Percentiles rank a stretch among this genome's conserved stretches.
Conservation (phyloP, 2,113 vertebrate species). For the Gambusia affinis region DNA sequence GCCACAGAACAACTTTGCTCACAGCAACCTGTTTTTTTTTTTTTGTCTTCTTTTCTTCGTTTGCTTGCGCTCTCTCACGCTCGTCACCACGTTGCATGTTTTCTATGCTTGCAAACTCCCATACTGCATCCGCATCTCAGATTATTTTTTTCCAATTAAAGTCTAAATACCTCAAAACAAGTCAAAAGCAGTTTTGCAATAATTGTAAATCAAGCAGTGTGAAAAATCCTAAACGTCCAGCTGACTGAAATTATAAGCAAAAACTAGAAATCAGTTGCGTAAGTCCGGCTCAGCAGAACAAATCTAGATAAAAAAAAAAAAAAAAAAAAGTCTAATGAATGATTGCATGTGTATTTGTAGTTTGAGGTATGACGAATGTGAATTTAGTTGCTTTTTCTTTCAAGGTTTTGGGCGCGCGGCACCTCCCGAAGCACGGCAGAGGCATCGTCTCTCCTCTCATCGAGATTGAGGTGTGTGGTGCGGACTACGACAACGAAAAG, state of each 20-base stretch:
- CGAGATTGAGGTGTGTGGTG: slow-evolving; percentile 95
- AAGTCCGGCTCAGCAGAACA: background rate
- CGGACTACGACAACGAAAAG: slow-evolving; percentile 92
- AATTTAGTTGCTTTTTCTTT: background rate
- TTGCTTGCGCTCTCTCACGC: background rate
- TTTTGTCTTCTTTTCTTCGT: too few species aligned
- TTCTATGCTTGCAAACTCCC: background rate
- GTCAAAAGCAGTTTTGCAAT: too few species aligned
- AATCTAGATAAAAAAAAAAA: background rate
- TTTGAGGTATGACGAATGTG: background rate
- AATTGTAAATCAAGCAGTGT: too few species aligned
- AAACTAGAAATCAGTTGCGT: background rate
- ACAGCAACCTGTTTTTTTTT: background rate
- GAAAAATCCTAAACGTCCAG: too few species aligned
- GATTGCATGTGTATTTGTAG: background rate
- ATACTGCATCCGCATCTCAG: background rate
- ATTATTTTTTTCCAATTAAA: background rate
- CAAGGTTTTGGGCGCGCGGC: slow-evolving; percentile 93
- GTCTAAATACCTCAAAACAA: background rate
- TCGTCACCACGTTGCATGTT: background rate
- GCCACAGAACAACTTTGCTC: background rate
- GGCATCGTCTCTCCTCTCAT: slow-evolving; percentile 96
- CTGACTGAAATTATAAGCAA: background rate
- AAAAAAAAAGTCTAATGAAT: background rate
- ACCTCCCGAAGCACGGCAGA: slow-evolving; percentile 95